Conservation (phyloP, 2,888 invertebrate genomes). For the Myopa testacea region DNA sequence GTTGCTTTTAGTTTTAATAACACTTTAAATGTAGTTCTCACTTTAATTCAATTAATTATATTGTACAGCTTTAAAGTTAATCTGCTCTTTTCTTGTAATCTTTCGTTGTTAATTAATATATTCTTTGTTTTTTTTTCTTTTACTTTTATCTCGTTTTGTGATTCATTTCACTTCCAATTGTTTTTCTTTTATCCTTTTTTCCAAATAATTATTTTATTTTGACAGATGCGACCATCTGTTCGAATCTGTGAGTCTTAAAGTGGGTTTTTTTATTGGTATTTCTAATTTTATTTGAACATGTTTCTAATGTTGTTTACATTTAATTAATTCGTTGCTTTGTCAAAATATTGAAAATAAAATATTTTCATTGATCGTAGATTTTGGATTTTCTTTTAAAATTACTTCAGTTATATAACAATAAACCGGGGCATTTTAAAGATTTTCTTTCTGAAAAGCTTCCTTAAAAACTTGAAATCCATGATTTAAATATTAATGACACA, state of each 20-base stretch:
- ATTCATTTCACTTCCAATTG: too few species aligned
- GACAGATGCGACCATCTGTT: too few species aligned
- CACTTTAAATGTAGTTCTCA: neutral
- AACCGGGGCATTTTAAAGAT: too few species aligned
- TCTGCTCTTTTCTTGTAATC: neutral
- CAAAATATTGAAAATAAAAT: neutral
- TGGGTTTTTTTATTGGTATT: too few species aligned
- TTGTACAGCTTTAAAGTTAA: neutral
- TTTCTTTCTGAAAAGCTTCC: too few species aligned
- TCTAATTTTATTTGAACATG: neutral
- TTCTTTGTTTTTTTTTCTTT: neutral
- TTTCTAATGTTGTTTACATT: slow-evolving; percentile 9
- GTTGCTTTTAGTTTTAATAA: neutral
- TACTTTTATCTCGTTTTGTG: too few species aligned
- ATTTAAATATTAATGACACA: too few species aligned
- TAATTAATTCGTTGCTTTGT: slow-evolving; percentile 22
- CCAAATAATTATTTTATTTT: too few species aligned
- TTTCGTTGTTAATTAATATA: neutral
- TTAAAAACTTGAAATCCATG: too few species aligned
- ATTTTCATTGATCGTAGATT: neutral
- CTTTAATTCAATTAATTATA: neutral
- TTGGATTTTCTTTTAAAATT: neutral
- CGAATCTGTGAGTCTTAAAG: too few species aligned
- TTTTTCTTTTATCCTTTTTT: too few species aligned
- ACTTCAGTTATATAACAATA: neutral